Base-by-base conservation (phyloP, 2,113 vertebrate species). In the Hystrix brachyura region DNA sequence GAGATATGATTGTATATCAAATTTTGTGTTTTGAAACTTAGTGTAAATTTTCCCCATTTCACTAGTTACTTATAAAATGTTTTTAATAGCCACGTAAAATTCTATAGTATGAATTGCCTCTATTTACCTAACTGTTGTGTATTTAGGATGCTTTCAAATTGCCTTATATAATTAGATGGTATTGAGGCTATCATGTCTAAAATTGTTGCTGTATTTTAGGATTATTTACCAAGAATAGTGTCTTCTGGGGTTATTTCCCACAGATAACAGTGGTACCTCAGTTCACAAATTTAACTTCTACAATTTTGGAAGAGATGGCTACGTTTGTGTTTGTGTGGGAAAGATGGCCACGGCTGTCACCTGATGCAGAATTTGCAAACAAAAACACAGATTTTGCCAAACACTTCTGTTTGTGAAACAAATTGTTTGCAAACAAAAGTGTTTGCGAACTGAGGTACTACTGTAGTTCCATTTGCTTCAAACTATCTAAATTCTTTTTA, bases 1-100 rank as follows among this genome's bases (percentile, higher is more conserved):
- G 79, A 92, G n/a, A 62, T 65, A 23, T 62, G 74, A 67, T 46
- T 74, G 7, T 69, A 11, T 91, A 23, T 43, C 43, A 89, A 90
- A 48, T 92, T 90, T 82, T 90, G 2, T 92, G 48, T 69, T 94
- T 84, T 87, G 59, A 43, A 92, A 53, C 25, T 86, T 3, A 91
- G 43, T 62, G 93, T 85, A 85, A 84, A 80, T n/a, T 95, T 89
- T 93, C 25, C 14, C 87, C 10, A 51, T 69, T 14, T 89, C 34
- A 90, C 87, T 86, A 57, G 94, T 81, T 92, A 93, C 48, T 43
- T 91, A 13, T 87, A 96, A 96, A 92, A 85, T 86, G 62, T 94
- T 85, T 74, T 94, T 96, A 94, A 81, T 89, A 64, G 29, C 67
- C 74, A n/a, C 3, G 4, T 87, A 88, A 91, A 85, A 94, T 55